These are phyloP conservation scores for Trichonephila clavipes DNA, from an alignment of 1,140 invertebrate species.

Conservation along the genomic window DNA sequence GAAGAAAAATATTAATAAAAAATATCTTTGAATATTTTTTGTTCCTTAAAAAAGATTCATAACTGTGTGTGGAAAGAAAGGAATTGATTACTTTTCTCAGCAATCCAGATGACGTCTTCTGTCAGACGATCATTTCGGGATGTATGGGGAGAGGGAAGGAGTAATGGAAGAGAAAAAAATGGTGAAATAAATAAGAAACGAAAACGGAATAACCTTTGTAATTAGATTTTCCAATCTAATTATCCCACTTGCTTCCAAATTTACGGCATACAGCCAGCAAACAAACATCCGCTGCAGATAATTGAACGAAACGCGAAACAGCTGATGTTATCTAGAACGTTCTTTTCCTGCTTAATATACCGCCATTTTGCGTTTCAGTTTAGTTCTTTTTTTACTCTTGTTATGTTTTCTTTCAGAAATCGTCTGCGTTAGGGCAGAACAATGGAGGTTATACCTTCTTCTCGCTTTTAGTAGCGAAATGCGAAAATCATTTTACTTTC, in stretches of 20 bases:
- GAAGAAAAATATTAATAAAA: neutral
- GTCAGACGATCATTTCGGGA: slow-evolving; percentile 42
- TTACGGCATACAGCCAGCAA: slow-evolving; percentile 54
- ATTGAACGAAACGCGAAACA: slow-evolving; percentile 73
- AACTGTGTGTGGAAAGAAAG: slow-evolving; percentile 13
- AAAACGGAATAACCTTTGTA: slow-evolving; percentile 76
- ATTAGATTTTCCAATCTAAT: slow-evolving; percentile 74
- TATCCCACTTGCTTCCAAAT: slow-evolving; percentile 73
- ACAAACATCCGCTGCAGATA: slow-evolving; percentile 69
- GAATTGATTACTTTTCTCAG: slow-evolving; percentile 48
- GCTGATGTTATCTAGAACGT: slow-evolving; percentile 70
- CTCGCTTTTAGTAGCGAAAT: neutral
- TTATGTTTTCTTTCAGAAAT: slow-evolving; percentile 29
- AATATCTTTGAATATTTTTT: neutral
- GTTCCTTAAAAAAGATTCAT: neutral
- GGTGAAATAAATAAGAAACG: slow-evolving; percentile 52
- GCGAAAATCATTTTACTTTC: slow-evolving; percentile 36
- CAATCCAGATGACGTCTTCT: slow-evolving; percentile 58
- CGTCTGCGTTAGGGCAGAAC: slow-evolving; percentile 42
- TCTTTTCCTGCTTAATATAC: slow-evolving; percentile 60
- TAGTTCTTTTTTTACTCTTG: slow-evolving; percentile 8
- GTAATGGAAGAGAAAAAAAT: slow-evolving; percentile 38
- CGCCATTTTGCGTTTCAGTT: slow-evolving; percentile 49
- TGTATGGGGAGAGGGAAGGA: neutral
- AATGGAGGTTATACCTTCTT: slow-evolving; percentile 31